Evolutionary conservation across 2,113 vertebrate species (phyloP), one percentile per base, ranked within the genome.

Genomic region (Phrynocephalus versicolor): DNA sequence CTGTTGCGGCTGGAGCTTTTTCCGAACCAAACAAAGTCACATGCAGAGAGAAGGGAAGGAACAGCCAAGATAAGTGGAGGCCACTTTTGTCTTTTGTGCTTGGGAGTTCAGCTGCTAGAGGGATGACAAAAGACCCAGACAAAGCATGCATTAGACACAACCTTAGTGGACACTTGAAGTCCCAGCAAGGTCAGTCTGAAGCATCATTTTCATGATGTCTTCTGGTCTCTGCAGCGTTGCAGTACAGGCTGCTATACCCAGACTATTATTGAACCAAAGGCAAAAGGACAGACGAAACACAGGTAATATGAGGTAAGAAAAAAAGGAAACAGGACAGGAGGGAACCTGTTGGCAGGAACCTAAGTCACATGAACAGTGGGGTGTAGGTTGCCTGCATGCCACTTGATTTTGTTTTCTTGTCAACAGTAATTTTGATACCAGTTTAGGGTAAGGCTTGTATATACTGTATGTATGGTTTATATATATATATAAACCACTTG

Each of bases 1-100:
- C 81, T 88, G 58, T 83, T 79, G 81, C 27, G n/a, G 60, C 65
- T 73, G 69, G 75, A 84, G 82, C 77, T 73, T 88, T 74, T 80
- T 88, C 45, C 74, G 80, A 76, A 80, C 82, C 77, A 88, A 86
- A 86, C 33, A 75, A 45, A 45, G 57, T 84, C 70, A 75, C 76
- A 88, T 74, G 70, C 69, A 39, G 82, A 73, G 45, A 21, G 21
- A 84, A 74, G 84, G 70, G 77, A 80, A 75, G 80, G 82, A 67
- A 84, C 87, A 84, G 21, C 58, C 76, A 80, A 80, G 82, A 75
- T 75, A 87, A 76, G 45, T n/a, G 41, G 55, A 62, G 12, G 37
- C 15, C 5, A 45, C 70, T 88, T 80, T 71, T 84, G 57, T 37
- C 45, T 74, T 80, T 74, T 15, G 14, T 73, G 35, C 18, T 73